Evolutionary conservation across 2,797 vertebrate genomes (phyloP).

Genomic region (Anguilla pacifica): DNA sequence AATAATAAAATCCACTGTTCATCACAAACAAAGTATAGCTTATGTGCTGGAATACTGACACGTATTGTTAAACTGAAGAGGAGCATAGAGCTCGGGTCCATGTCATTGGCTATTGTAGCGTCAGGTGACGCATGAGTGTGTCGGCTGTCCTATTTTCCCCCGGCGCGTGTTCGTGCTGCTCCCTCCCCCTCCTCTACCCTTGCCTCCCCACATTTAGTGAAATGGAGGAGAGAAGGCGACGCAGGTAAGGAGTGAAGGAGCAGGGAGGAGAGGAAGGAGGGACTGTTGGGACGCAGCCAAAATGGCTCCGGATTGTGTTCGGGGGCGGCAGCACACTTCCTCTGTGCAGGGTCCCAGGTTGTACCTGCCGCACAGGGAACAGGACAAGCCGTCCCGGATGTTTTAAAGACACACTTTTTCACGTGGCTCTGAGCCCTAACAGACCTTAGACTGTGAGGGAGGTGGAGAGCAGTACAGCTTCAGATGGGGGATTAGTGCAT

Average conservation of each 20-base stretch:
- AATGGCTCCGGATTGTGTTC: not conserved
- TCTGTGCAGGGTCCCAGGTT: not conserved
- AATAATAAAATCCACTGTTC: too few species aligned
- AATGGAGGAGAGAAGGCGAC: not conserved
- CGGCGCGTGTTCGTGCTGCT: not conserved
- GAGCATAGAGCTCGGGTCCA: not conserved
- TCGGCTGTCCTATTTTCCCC: not conserved
- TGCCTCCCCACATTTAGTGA: too few species aligned
- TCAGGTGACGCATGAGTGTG: not conserved
- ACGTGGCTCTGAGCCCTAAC: not conserved
- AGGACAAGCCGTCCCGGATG: not conserved
- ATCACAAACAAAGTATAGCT: not conserved
- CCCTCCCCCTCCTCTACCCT: not conserved
- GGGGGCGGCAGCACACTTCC: too few species aligned
- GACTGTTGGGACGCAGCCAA: not conserved
- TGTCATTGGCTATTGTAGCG: not conserved
- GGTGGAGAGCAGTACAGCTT: too few species aligned
- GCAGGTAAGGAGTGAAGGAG: not conserved
- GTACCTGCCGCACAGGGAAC: too few species aligned
- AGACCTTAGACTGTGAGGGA: not conserved
- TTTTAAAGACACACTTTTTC: not conserved
- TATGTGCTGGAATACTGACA: not conserved
- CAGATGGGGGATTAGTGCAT: not conserved
- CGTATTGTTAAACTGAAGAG: not conserved
- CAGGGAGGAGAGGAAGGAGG: not conserved